These are phyloP conservation scores for Acropternis orthonyx DNA, from an alignment of 2,797 vertebrate species.

Conservation along the genomic window DNA sequence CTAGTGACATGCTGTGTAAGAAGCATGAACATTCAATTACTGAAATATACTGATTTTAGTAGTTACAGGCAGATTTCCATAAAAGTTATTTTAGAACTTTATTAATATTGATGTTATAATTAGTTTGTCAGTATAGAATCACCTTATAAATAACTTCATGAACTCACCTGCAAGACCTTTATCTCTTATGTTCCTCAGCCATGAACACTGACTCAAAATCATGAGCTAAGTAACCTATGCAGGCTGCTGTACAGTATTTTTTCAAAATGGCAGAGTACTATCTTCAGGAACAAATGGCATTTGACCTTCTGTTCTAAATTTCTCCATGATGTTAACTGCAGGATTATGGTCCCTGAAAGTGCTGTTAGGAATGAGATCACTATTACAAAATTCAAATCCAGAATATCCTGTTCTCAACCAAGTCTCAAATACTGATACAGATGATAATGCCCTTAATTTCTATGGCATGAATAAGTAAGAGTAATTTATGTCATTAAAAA, in stretches of 20 bases:
- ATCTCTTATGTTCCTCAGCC: neutral
- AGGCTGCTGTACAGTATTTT: neutral
- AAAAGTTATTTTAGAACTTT: neutral
- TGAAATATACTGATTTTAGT: slow-evolving; percentile 9
- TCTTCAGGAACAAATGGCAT: neutral
- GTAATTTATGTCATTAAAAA: neutral
- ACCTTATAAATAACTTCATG: neutral
- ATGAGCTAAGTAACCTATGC: neutral
- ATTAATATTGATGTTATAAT: neutral
- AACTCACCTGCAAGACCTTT: neutral
- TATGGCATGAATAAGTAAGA: neutral
- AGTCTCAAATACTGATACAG: neutral
- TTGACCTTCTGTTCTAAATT: neutral
- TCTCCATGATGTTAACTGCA: neutral
- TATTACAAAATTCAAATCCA: slow-evolving; percentile 37
- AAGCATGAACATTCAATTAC: slow-evolving; percentile 52
- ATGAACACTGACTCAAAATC: neutral
- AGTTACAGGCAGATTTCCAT: neutral
- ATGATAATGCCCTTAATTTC: slow-evolving; percentile 22
- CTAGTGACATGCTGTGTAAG: slow-evolving; percentile 73
- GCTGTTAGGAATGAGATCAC: slow-evolving; percentile 18
- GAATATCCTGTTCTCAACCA: neutral
- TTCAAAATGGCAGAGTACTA: neutral
- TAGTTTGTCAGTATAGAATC: neutral
- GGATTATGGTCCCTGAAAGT: slow-evolving; percentile 1